Evolutionary conservation across 2,113 vertebrate species (phyloP).

Genomic region (Scomber japonicus): DNA sequence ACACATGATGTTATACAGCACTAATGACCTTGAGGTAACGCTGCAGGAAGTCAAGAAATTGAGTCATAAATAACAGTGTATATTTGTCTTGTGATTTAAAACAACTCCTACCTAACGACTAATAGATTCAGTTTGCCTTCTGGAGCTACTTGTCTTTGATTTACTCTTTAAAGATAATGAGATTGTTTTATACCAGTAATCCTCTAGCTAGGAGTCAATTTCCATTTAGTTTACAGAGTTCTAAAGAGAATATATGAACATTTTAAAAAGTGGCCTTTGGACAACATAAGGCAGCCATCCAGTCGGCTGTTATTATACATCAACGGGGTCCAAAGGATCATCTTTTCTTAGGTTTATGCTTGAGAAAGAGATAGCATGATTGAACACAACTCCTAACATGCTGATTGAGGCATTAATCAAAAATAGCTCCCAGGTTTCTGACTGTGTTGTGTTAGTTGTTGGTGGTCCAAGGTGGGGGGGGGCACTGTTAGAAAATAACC

Average conservation of each 20-base stretch:
- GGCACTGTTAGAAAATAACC: no score
- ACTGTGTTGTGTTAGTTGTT: no score
- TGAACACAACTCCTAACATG: no score
- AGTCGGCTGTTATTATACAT: no score
- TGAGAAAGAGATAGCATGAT: no score
- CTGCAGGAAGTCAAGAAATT: not conserved
- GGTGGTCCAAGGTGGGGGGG: no score
- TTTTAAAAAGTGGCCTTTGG: not conserved
- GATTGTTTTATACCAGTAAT: not conserved
- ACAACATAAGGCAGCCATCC: not conserved
- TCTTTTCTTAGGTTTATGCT: no score
- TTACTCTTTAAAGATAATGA: not conserved
- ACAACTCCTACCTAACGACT: no score
- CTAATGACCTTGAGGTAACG: conserved; percentile 5
- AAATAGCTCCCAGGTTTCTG: no score
- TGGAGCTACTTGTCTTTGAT: not conserved
- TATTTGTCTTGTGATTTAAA: not conserved
- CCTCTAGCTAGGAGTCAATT: not conserved
- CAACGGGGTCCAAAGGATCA: no score
- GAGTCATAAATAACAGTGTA: conserved; percentile 11
- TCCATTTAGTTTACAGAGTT: not conserved
- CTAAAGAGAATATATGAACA: not conserved
- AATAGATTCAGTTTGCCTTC: not conserved
- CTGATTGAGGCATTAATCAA: no score
- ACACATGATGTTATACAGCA: no score